Percentiles rank a stretch among this genome's conserved stretches.
These are phyloP conservation scores for Leptothorax acervorum DNA, from an alignment of 2,888 invertebrate genomes.

Conservation along the genomic window DNA sequence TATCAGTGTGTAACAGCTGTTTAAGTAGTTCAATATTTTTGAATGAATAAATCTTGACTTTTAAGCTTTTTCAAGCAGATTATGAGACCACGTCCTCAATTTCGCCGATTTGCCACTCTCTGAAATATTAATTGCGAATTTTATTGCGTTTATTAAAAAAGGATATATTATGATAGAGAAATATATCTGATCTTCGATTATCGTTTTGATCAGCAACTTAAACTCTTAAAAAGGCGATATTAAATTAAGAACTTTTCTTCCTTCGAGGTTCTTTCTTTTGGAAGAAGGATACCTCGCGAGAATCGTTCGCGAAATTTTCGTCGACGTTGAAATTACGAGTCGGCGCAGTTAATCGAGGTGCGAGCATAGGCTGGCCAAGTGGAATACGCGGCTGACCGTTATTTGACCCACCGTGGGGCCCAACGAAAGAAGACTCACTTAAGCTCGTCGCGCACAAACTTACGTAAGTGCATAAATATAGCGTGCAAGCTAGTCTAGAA, in stretches of 20 bases:
- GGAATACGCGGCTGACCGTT: slow-evolving; percentile 82
- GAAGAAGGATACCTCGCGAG: too few species aligned
- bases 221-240: background rate
- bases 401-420: slow-evolving; percentile 81
- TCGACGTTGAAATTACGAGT: slow-evolving; percentile 59
- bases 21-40: background rate
- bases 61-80: background rate
- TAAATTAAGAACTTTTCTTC: background rate
- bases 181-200: background rate
- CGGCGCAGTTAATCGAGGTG: slow-evolving; percentile 61
- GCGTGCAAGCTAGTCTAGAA: background rate
- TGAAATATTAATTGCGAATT: background rate
- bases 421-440: slow-evolving; percentile 73
- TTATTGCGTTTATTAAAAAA: background rate
- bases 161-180: background rate
- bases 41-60: background rate
- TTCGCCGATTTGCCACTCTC: background rate
- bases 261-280: background rate
- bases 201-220: background rate
- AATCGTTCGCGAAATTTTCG: slow-evolving; percentile 41
- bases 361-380: slow-evolving; percentile 74
- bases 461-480: background rate
- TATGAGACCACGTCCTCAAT: background rate
- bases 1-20: background rate
- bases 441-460: slow-evolving; percentile 42